Evolutionary conservation across 1,140 invertebrate species (phyloP).

Genomic region (Pomacea maculata): DNA sequence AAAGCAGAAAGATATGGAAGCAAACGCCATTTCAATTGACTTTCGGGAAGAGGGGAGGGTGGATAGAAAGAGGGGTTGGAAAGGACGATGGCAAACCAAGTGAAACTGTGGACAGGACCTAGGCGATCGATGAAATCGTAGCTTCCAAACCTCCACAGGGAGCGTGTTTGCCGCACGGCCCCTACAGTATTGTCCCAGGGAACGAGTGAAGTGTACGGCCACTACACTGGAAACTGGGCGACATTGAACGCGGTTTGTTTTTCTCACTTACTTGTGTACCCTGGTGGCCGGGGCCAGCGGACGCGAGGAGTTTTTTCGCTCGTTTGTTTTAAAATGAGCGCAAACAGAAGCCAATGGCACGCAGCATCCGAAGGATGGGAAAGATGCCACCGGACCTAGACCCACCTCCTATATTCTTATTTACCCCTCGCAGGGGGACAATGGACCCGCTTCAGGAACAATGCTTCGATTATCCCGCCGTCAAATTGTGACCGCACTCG

Average conservation of each 20-base stretch:
- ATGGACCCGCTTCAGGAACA: background rate
- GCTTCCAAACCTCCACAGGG: background rate
- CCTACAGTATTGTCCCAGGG: conserved; percentile 6
- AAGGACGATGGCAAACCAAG: background rate
- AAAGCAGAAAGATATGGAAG: conserved; percentile 1
- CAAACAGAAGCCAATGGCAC: conserved; percentile 10
- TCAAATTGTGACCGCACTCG: background rate
- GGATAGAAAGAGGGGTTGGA: too few species aligned
- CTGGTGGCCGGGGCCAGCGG: background rate
- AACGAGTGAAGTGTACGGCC: background rate
- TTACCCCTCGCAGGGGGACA: background rate
- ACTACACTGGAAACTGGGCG: conserved; percentile 2
- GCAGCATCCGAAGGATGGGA: background rate
- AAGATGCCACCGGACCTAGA: background rate
- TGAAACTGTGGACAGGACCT: conserved; percentile 5
- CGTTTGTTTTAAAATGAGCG: conserved; percentile 6
- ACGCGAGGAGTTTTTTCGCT: background rate
- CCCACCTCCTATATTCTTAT: conserved; percentile 8
- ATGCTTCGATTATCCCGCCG: conserved; percentile 6
- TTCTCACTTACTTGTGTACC: conserved; percentile 11
- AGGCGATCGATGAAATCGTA: background rate
- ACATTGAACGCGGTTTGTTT: conserved; percentile 6
- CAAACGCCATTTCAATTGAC: background rate
- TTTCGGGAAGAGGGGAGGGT: too few species aligned
- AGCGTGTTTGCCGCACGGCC: background rate